phyloP scores from a whole-genome alignment of 92 coral and sea anemone species.

The Ricordea florida region DNA sequence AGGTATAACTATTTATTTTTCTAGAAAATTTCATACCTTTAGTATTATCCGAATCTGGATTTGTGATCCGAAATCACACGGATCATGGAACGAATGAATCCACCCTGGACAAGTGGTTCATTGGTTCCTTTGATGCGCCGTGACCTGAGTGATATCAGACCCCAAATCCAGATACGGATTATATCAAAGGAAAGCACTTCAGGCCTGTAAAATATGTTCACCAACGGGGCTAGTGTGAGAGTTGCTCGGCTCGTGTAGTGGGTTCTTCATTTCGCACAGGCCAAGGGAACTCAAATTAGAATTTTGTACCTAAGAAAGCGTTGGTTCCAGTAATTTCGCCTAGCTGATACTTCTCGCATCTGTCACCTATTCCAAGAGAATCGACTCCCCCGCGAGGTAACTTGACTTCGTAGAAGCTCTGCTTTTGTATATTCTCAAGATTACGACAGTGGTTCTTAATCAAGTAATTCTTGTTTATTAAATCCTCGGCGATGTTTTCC shows the following conservation, averaged over 20 bases:
- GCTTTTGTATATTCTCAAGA: conserved; percentile 11
- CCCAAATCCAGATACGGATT: too few relatives aligned
- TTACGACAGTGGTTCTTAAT: conserved; percentile 35
- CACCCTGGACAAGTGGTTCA: too few relatives aligned
- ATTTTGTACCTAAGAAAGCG: conserved; percentile 26
- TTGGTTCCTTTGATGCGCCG: too few relatives aligned
- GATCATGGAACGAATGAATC: too few relatives aligned
- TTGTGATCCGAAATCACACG: too few relatives aligned
- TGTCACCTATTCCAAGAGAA: not conserved
- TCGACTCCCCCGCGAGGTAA: not conserved
- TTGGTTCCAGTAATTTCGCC: conserved; percentile 22
- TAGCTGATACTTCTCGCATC: conserved; percentile 21
- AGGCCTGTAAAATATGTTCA: too few relatives aligned
- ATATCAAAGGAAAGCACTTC: too few relatives aligned
- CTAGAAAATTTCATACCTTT: not conserved
- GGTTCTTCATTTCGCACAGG: not conserved
- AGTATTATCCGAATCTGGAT: not conserved
- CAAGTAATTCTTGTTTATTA: conserved; percentile 38
- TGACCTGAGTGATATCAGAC: too few relatives aligned
- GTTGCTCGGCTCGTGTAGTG: too few relatives aligned
- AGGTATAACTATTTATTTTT: not conserved
- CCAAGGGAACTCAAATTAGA: too few relatives aligned
- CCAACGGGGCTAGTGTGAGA: too few relatives aligned
- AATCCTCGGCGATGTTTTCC: conserved; percentile 38
- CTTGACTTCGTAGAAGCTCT: conserved; percentile 56